Base-by-base conservation (phyloP, 2,797 vertebrate genomes). In the Onychomys arenicola region DNA sequence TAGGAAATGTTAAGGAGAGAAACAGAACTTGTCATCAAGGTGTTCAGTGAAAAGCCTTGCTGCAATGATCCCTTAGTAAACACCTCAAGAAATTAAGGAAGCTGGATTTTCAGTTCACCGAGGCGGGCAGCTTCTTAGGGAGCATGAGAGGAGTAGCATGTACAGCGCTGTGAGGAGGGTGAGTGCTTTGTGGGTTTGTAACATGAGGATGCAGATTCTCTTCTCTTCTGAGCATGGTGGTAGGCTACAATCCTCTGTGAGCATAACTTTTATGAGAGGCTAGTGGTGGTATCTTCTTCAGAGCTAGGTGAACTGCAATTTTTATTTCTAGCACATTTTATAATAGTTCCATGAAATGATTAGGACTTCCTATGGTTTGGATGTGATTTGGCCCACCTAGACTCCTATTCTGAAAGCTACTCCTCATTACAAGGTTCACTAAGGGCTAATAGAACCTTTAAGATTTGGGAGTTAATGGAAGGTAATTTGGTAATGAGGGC, bases 251-350 rank as follows among this genome's bases (percentile, higher is more conserved):
- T 34, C 55, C 81, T 13, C 21, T 0, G 0, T 23, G 21, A 90
- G 13, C 21, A 13, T 63, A 82, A 0, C 37, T 81, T 89, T 67
- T 27, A 49, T 29, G 16, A 89, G 65, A 78, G n/a, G 67, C 32
- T 11, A n/a, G 32, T 27, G 32, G 12, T 13, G 88, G 1, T 49
- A 14, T 46, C 2, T 77, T 37, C 29, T 73, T 84, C 1, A 11
- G 49, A 69, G 77, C 27, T 46, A 12, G 40, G 25, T 85, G 75
- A 95, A 93, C 61, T 88, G 32, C n/a, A 23, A 63, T 89, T 69
- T 78, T n/a, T 89, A 27, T 46, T 59, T 59, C 91, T 46, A 55
- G 61, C 32, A 75, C 23, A 73, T 85, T 78, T 96, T 81, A 23
- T 87, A 80, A 67, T 75, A 29, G 14, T 78, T 91, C 19, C 34